Evolutionary conservation across 2,888 invertebrate species (phyloP).

Genomic region (Lithophane ornitopus): DNA sequence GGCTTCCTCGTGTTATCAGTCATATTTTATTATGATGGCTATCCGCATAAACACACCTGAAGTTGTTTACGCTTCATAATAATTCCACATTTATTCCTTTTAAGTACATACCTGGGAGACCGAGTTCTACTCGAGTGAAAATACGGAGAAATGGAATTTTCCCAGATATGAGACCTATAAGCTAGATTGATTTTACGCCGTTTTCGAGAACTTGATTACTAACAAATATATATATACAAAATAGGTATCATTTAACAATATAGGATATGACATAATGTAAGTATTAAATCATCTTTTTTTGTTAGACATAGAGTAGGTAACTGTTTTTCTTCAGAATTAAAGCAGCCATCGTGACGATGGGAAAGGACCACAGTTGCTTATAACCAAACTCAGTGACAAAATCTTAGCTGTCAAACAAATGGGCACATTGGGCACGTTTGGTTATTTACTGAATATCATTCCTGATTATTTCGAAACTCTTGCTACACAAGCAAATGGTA

Average conservation of each 20-base stretch:
- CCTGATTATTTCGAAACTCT: not conserved
- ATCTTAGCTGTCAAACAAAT: not conserved
- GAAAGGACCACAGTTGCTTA: not conserved
- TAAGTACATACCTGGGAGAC: too few relatives aligned
- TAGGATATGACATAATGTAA: too few relatives aligned
- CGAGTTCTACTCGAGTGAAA: too few relatives aligned
- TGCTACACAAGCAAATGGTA: not conserved
- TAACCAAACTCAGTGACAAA: not conserved
- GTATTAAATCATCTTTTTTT: not conserved
- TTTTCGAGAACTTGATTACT: too few relatives aligned
- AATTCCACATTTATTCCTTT: not conserved
- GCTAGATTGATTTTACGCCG: too few relatives aligned
- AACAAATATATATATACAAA: too few relatives aligned
- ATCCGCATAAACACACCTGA: conserved; percentile 9
- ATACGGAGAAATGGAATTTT: too few relatives aligned
- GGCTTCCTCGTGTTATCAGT: not conserved
- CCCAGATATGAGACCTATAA: too few relatives aligned
- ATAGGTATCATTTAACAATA: too few relatives aligned
- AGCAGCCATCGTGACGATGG: not conserved
- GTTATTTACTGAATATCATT: conserved; percentile 4
- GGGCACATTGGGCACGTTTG: conserved; percentile 32
- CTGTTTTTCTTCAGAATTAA: not conserved
- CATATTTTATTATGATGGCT: not conserved
- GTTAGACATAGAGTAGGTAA: too few relatives aligned
- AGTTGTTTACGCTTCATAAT: not conserved